Percentiles rank a stretch among this genome's conserved stretches.
phyloP scores from a whole-genome alignment of 2,797 vertebrate species.

The Sitta carolinensis region DNA sequence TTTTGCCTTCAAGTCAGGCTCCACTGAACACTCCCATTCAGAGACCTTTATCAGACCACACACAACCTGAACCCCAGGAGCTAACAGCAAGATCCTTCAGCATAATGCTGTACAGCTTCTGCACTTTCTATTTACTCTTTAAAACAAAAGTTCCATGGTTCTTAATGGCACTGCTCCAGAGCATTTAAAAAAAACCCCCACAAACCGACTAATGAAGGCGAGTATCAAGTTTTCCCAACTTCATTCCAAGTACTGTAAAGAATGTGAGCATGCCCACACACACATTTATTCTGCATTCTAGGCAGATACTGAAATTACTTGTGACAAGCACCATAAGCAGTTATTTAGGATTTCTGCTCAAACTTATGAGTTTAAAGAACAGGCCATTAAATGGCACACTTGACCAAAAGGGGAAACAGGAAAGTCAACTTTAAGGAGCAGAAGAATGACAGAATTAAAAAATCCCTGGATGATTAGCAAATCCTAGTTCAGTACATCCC shows the following conservation, averaged over 20 bases:
- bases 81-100: not conserved
- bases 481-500: not conserved
- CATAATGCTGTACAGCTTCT: not conserved
- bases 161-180: not conserved
- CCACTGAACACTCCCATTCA: not conserved
- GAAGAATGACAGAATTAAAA: not conserved
- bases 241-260: not conserved
- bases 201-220: not conserved
- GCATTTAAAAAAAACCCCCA: not conserved
- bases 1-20: not conserved
- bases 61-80: not conserved
- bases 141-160: not conserved
- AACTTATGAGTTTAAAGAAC: not conserved
- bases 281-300: not conserved
- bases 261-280: rapidly evolving
- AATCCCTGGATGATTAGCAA: not conserved
- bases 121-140: not conserved
- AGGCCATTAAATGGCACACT: not conserved
- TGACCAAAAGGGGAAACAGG: not conserved
- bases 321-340: not conserved
- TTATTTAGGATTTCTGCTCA: not conserved
- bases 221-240: not conserved
- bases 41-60: not conserved
- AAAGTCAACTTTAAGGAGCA: not conserved
- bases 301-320: not conserved